These are phyloP conservation scores for Burhinus oedicnemus DNA, from an alignment of 2,113 vertebrate genomes.

Conservation along the genomic window DNA sequence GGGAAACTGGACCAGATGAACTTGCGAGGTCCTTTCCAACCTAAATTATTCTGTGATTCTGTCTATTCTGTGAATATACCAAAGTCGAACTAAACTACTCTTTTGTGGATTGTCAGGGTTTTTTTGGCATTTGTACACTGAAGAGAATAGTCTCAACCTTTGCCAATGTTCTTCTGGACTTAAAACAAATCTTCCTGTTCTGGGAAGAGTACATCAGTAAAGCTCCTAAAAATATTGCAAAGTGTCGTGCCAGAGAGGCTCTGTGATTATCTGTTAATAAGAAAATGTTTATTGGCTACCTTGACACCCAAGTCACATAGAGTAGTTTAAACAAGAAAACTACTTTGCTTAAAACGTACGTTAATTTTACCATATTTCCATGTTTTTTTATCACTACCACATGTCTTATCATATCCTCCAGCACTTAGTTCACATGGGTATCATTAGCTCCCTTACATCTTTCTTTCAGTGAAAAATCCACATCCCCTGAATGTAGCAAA, in stretches of 20 bases:
- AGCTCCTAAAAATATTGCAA: not conserved
- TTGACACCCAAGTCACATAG: not conserved
- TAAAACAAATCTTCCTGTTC: not conserved
- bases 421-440: not conserved
- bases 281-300: not conserved
- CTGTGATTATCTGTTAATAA: not conserved
- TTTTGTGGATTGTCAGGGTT: not conserved
- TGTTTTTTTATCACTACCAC: not conserved
- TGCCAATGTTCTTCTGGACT: not conserved
- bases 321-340: not conserved
- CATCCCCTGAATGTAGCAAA: not conserved
- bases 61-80: not conserved
- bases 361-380: not conserved
- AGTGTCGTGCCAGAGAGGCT: not conserved
- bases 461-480: not conserved
- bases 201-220: not conserved
- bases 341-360: not conserved
- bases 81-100: not conserved
- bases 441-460: not conserved
- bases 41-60: not conserved
- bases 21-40: not conserved
- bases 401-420: not conserved
- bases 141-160: not conserved
- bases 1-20: not conserved
- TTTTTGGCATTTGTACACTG: not conserved